Base-by-base conservation (phyloP, 2,113 vertebrate species). In the Daubentonia madagascariensis region DNA sequence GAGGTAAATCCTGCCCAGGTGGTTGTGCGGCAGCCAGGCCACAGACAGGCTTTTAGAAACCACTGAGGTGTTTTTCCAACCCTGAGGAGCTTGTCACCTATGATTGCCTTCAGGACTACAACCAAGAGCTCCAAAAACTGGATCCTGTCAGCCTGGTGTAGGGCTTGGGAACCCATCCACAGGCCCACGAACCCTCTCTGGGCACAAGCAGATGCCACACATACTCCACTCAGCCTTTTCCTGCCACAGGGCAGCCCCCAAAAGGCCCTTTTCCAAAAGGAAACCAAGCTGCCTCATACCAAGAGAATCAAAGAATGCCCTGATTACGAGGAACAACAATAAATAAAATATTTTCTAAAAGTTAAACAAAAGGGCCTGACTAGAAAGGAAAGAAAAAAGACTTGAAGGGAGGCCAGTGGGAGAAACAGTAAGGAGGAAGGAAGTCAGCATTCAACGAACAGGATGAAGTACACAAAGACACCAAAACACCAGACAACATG, bases 291-390 rank as follows among this genome's bases (percentile, higher is more conserved):
- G 75, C 83, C 80, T 85, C 63, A 12, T 23, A 84, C 67, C 89
- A 85, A 94, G 57, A 84, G 67, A 67, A 61, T 72, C 92, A 96
- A 97, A 96, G 68, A 92, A 91, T 12, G 35, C 75, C 68, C 57
- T 80, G 95, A 79, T 95, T 85, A 94, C 48, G 67, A 92, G 50
- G 48, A 83, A 59, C 57, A 89, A 85, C 22, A 83, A 91, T 59
- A 91, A 93, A 93, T 25, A 88, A 86, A 86, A 85, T 43, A 37
- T 32, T 88, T 72, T 88, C 75, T 93, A 54, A 91, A 89, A 89
- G 83, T 95, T 91, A 95, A 78, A 96, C 97, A 97, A 96, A 97
- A 95, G 81, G 73, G 61, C 86, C 92, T 89, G 72, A 92, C 81
- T 73, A 85, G 37, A 95, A 96, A 95, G 65, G 32, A 96, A 89